phyloP scores from a whole-genome alignment of 2,888 invertebrate species.

The Drosophila greeni region DNA sequence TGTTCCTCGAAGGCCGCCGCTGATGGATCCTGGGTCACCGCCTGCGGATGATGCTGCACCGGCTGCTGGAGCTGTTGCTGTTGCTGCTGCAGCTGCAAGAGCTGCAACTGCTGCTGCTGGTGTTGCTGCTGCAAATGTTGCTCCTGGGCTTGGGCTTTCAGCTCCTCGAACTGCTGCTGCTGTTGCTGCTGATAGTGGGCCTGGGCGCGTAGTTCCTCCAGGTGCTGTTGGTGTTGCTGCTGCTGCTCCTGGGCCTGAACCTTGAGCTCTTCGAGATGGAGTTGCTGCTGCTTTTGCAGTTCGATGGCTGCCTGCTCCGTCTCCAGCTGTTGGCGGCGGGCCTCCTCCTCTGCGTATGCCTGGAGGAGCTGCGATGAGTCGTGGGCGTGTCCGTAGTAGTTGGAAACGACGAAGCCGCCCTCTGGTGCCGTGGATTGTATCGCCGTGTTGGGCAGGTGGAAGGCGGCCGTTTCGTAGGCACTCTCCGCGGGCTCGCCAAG shows the following conservation, averaged over 20 bases:
- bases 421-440: slow-evolving; percentile 57
- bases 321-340: slow-evolving; percentile 70
- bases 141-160: slow-evolving; percentile 58
- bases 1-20: slow-evolving; percentile 41
- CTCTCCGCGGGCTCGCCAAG: slow-evolving; percentile 59
- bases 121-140: slow-evolving; percentile 61
- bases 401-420: slow-evolving; percentile 77
- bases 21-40: slow-evolving; percentile 32
- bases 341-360: slow-evolving; percentile 75
- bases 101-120: slow-evolving; percentile 52
- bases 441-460: slow-evolving; percentile 69
- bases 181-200: slow-evolving; percentile 48
- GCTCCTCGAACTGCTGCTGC: slow-evolving; percentile 52
- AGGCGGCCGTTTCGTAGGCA: slow-evolving; percentile 66
- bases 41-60: slow-evolving; percentile 43
- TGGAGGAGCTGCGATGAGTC: slow-evolving; percentile 75
- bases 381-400: slow-evolving; percentile 74
- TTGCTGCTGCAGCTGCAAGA: slow-evolving; percentile 51
- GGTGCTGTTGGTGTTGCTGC: slow-evolving; percentile 62
- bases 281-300: slow-evolving; percentile 64
- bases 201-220: slow-evolving; percentile 57
- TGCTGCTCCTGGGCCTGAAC: slow-evolving; percentile 54
- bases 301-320: slow-evolving; percentile 72
- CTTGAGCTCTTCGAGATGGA: slow-evolving; percentile 52
- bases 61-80: slow-evolving; percentile 60